Percentiles rank a stretch among this genome's conserved stretches.
Evolutionary conservation across 2,797 vertebrate species (phyloP).

Genomic region (Hypotaenidia philippensis): DNA sequence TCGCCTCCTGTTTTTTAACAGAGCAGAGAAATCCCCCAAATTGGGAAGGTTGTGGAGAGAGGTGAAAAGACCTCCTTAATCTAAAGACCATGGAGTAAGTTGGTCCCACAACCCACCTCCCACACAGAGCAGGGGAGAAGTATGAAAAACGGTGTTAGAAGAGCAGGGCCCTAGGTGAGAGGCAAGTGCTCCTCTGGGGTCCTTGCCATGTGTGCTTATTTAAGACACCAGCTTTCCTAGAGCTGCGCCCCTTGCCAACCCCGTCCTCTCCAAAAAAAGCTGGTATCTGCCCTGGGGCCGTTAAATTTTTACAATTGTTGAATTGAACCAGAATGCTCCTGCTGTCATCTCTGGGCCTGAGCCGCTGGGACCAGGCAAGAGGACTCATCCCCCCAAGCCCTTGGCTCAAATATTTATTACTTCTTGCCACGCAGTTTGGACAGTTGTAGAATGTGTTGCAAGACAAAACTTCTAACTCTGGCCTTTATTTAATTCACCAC

Average conservation of each 20-base stretch:
- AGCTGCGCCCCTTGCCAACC: not conserved
- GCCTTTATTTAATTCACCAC: conserved; percentile 40
- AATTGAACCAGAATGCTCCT: not conserved
- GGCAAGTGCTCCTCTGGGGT: not conserved
- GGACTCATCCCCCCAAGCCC: not conserved
- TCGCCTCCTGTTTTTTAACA: not conserved
- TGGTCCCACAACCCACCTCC: not conserved
- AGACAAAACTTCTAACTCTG: conserved; percentile 40
- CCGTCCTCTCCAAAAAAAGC: not conserved
- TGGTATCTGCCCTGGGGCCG: not conserved
- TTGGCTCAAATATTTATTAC: conserved; percentile 32
- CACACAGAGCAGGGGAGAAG: not conserved
- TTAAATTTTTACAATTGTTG: not conserved
- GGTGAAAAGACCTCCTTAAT: not conserved
- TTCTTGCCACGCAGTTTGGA: conserved; percentile 40
- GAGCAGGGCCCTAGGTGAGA: not conserved
- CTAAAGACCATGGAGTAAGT: not conserved
- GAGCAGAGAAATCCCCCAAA: not conserved
- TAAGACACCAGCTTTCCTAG: not conserved
- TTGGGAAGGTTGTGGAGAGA: not conserved
- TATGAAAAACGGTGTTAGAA: not conserved
- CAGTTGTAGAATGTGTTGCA: conserved; percentile 7
- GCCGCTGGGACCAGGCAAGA: not conserved
- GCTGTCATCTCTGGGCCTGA: not conserved
- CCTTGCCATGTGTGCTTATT: fast-evolving